Base-by-base conservation (phyloP, 2,113 vertebrate genomes). In the Eira barbara region DNA sequence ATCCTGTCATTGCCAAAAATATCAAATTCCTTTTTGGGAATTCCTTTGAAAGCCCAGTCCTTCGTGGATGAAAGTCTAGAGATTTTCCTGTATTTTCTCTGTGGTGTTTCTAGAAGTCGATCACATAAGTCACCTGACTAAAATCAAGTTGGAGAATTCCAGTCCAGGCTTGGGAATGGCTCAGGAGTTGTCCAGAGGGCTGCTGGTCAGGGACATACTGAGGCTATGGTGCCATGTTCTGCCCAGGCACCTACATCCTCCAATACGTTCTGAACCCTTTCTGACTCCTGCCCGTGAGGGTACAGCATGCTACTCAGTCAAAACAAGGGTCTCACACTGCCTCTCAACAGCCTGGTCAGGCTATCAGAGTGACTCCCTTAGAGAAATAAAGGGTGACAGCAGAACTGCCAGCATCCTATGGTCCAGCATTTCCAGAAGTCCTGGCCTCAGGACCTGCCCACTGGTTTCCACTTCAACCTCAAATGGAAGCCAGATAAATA, bases 401-500 rank as follows among this genome's bases (percentile, higher is more conserved):
- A 3, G 78, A 57, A 34, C 45, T 4, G 9, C 34, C 10, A 34
- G 61, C 55, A 52, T 91, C 57, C n/a, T 61, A 92, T 42, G 67
- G 31, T 65, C 81, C 47, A 39, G 27, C 88, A 69, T 95, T 74
- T 89, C 82, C 67, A 55, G 61, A 95, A 91, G 47, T 27, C 55
- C 55, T 83, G 91, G 78, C 94, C 86, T 79, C 34, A 39, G 84
- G 92, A 93, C 52, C 34, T 57, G n/a, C 76, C 39, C 36, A 81
- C 34, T 57, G 25, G 97, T 61, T 42, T 78, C 95, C 78, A 69
- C 95, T 90, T 97, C 59, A 71, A 3, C 90, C 79, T 94, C 69
- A 87, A 52, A 6, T 86, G 90, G 86, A 84, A 97, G 71, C 36
- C 78, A 92, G 69, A 96, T 96, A 97, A 97, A 96, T 76, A 57